A percentile compares a stretch with the other conserved stretches of the same genome.
These are phyloP conservation scores for Drusus annulatus DNA, from an alignment of 1,140 invertebrate species.

Conservation along the genomic window DNA sequence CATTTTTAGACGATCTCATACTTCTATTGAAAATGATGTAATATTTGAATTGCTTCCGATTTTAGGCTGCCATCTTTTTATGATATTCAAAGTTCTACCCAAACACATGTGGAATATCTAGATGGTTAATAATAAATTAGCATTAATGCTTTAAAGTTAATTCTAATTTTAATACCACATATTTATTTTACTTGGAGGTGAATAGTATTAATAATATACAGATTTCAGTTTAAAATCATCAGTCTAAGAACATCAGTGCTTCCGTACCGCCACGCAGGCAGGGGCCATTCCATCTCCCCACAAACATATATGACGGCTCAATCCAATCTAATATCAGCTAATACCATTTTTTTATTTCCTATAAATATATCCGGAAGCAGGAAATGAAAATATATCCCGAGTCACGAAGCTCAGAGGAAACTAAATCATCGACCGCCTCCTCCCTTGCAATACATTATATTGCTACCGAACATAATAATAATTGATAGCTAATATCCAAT, in stretches of 20 bases:
- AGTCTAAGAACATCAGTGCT: neutral
- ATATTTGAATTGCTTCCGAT: too few species aligned
- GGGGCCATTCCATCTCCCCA: neutral
- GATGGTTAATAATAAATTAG: too few species aligned
- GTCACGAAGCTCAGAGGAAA: constrained; percentile 49
- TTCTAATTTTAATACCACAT: too few species aligned
- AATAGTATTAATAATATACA: too few species aligned
- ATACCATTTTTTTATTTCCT: constrained; percentile 58
- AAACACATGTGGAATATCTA: too few species aligned
- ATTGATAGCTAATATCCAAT: constrained; percentile 35
- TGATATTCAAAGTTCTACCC: too few species aligned
- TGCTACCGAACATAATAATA: constrained; percentile 18
- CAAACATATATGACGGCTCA: constrained; percentile 56
- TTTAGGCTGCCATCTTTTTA: too few species aligned
- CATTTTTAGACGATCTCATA: too few species aligned
- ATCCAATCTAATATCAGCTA: constrained; percentile 59
- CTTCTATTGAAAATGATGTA: too few species aligned
- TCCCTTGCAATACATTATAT: constrained; percentile 33
- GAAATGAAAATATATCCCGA: constrained; percentile 55
- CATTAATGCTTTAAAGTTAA: too few species aligned
- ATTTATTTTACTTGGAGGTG: too few species aligned
- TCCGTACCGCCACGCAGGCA: neutral
- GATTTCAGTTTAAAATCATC: neutral
- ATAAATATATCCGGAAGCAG: constrained; percentile 52
- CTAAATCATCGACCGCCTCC: constrained; percentile 44